Percentiles rank a stretch among this genome's conserved stretches.
Conservation (phyloP, 2,797 vertebrate species). For the Rallus crepitans region DNA sequence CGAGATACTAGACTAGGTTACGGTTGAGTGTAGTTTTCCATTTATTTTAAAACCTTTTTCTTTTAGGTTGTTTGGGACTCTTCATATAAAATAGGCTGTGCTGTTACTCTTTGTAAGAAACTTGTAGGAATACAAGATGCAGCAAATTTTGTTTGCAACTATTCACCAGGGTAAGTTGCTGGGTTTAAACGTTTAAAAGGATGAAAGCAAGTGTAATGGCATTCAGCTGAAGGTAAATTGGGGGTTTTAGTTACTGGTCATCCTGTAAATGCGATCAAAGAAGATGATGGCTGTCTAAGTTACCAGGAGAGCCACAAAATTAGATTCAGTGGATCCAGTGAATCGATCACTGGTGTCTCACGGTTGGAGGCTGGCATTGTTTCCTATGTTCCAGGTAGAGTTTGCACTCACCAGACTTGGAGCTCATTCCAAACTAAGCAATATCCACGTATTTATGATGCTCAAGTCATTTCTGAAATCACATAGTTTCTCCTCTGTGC, state of each 20-base stretch:
- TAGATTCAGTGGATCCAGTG: background rate
- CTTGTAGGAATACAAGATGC: background rate
- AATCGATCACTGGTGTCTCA: background rate
- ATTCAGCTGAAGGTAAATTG: background rate
- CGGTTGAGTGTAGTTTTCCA: background rate
- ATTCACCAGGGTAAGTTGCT: slow-evolving; percentile 78
- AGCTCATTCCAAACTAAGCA: background rate
- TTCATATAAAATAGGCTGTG: slow-evolving; percentile 85
- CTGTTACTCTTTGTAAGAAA: slow-evolving; percentile 71
- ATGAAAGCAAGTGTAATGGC: background rate
- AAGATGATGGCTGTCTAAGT: background rate
- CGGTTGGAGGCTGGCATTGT: background rate
- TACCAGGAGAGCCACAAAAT: background rate
- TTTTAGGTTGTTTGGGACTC: slow-evolving; percentile 83
- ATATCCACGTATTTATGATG: background rate
- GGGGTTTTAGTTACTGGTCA: background rate
- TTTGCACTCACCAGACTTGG: background rate
- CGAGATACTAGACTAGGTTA: background rate
- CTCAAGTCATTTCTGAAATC: background rate
- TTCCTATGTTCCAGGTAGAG: background rate
- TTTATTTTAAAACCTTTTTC: background rate
- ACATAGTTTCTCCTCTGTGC: background rate
- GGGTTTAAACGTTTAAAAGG: background rate
- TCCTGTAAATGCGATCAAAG: background rate
- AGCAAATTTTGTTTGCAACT: slow-evolving; percentile 84